A percentile compares a stretch with the other conserved stretches of the same genome.
Evolutionary conservation across 2,888 invertebrate genomes (phyloP).

Genomic region (Leptinotarsa rubiginosa): DNA sequence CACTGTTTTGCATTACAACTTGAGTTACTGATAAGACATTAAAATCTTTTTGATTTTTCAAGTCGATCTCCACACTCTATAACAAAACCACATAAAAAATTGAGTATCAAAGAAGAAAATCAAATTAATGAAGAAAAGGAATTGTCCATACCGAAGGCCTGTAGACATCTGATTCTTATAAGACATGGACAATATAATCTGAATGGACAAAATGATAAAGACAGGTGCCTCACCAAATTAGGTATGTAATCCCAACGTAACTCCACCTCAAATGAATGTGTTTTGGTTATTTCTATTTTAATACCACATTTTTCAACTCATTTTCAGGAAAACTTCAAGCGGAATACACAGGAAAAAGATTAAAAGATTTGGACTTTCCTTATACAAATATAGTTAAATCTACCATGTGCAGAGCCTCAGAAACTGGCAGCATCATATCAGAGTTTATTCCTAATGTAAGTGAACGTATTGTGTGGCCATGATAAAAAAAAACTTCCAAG

Average conservation of each 20-base stretch:
- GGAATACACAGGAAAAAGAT: slow-evolving; percentile 82
- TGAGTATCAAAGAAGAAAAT: slow-evolving; percentile 73
- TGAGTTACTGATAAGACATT: background rate
- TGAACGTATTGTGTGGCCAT: too few relatives aligned
- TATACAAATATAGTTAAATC: slow-evolving; percentile 87
- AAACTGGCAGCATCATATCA: slow-evolving; percentile 88
- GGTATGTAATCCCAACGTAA: slow-evolving; percentile 67
- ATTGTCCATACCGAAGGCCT: slow-evolving; percentile 72
- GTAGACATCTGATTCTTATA: slow-evolving; percentile 88
- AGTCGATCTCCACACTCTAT: slow-evolving; percentile 82
- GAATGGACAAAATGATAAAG: slow-evolving; percentile 77
- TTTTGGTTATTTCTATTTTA: background rate
- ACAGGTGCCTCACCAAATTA: slow-evolving; percentile 82
- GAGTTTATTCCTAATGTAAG: slow-evolving; percentile 71
- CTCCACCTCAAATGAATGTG: too few relatives aligned
- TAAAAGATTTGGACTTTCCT: slow-evolving; percentile 81
- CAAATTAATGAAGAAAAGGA: slow-evolving; percentile 76
- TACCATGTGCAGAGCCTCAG: slow-evolving; percentile 93
- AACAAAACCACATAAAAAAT: slow-evolving; percentile 71
- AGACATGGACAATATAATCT: slow-evolving; percentile 95
- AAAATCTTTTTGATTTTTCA: slow-evolving; percentile 24
- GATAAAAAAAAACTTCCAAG: too few relatives aligned
- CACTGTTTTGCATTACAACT: too few relatives aligned
- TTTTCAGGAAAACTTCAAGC: slow-evolving; percentile 86
- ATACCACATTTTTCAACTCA: background rate